These are phyloP conservation scores for Ardeotis arabs DNA, from an alignment of 2,113 vertebrate species.

Conservation along the genomic window DNA sequence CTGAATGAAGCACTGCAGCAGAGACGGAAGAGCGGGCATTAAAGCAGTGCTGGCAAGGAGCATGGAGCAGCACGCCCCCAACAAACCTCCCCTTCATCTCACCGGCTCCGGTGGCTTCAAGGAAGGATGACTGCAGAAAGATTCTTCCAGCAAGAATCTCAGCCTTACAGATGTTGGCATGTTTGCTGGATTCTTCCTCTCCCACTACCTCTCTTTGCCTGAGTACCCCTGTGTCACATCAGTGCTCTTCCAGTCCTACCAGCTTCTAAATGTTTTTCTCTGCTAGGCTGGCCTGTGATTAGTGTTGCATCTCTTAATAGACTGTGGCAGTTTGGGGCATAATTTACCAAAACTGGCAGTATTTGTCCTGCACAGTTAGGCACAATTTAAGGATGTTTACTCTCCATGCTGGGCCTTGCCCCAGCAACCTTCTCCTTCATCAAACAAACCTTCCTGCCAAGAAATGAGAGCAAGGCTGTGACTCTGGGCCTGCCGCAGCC, in stretches of 20 bases:
- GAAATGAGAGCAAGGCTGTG: not conserved
- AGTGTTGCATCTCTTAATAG: not conserved
- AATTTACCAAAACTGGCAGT: not conserved
- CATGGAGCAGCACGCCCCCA: not conserved
- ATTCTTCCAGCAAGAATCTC: not conserved
- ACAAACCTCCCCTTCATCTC: not conserved
- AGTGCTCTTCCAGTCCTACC: not conserved
- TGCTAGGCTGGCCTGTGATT: not conserved
- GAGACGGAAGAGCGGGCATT: not conserved
- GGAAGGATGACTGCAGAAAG: not conserved
- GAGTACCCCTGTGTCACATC: not conserved
- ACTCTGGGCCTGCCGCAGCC: not conserved
- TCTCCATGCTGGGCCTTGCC: not conserved
- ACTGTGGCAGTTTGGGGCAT: not conserved
- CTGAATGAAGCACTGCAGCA: slow-evolving; percentile 83
- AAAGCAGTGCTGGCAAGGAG: not conserved
- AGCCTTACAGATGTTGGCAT: not conserved
- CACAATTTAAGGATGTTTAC: not conserved
- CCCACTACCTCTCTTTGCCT: not conserved
- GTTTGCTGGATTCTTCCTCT: not conserved
- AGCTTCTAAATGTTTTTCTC: not conserved
- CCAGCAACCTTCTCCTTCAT: slow-evolving; percentile 23
- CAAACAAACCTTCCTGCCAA: slow-evolving; percentile 8
- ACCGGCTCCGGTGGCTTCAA: accelerated
- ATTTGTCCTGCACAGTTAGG: slow-evolving; percentile 5